Conservation (phyloP, 2,113 vertebrate genomes). For the Salvator merianae region DNA sequence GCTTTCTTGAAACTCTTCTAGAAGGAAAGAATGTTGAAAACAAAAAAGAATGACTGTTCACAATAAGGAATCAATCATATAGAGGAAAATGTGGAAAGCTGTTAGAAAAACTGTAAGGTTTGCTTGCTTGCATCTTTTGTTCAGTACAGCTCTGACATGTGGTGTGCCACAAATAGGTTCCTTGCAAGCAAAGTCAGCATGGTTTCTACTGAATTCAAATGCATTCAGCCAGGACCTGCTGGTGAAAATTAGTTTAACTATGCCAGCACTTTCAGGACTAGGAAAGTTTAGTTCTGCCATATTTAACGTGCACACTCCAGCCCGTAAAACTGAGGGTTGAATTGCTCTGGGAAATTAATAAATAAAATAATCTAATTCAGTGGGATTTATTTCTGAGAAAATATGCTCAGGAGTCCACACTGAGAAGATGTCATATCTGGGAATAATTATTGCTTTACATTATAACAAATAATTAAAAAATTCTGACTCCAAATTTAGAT, state of each 20-base stretch:
- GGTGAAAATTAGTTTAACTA: too few relatives aligned
- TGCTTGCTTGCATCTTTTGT: too few relatives aligned
- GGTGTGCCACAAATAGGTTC: too few relatives aligned
- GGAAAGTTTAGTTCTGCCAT: too few relatives aligned
- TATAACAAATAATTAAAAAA: not conserved
- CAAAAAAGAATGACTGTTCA: slow-evolving; percentile 14
- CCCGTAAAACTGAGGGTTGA: too few relatives aligned
- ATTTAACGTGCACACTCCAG: too few relatives aligned
- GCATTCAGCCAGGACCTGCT: too few relatives aligned
- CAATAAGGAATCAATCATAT: slow-evolving; percentile 5
- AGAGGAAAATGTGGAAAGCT: not conserved
- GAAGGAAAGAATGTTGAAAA: not conserved
- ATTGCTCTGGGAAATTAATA: too few relatives aligned
- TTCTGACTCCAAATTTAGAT: not conserved
- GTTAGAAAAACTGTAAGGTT: not conserved
- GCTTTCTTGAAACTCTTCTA: not conserved
- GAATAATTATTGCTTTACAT: not conserved
- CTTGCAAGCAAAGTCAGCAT: too few relatives aligned
- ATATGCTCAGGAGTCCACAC: not conserved
- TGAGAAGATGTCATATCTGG: not conserved
- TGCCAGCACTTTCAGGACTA: too few relatives aligned
- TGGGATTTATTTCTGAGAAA: not conserved
- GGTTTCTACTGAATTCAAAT: too few relatives aligned
- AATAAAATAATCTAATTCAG: not conserved
- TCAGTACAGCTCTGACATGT: too few relatives aligned